Evolutionary conservation across 2,113 vertebrate genomes (phyloP).

Genomic region (Tinamus guttatus): DNA sequence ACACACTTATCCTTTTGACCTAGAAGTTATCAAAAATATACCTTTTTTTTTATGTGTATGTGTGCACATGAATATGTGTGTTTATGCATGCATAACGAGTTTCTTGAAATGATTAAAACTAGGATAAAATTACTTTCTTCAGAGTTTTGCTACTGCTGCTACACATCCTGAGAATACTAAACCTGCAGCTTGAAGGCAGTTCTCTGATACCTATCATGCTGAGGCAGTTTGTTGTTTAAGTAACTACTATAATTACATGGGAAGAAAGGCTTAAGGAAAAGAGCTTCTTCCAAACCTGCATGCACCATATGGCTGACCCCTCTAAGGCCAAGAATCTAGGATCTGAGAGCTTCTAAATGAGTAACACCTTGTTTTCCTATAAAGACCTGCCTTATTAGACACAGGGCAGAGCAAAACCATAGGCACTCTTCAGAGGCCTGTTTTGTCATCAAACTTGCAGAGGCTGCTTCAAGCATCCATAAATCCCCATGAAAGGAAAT

Average conservation of each 20-base stretch:
- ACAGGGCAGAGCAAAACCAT: neutral
- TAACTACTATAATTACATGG: neutral
- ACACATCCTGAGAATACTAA: neutral
- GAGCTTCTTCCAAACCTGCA: neutral
- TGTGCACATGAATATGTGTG: neutral
- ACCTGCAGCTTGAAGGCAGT: neutral
- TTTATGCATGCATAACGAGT: neutral
- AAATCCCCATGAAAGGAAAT: neutral
- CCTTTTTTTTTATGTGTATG: no score
- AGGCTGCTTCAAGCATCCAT: neutral
- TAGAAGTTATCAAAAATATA: neutral
- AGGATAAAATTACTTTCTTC: neutral
- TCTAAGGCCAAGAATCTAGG: neutral
- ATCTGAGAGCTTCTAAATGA: neutral
- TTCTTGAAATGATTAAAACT: neutral
- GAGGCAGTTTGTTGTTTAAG: neutral
- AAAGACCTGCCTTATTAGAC: neutral
- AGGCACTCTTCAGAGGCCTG: fast-evolving
- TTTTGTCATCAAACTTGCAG: neutral
- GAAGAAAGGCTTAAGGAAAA: neutral
- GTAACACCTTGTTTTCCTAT: neutral
- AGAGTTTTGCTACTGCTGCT: neutral
- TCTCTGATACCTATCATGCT: neutral
- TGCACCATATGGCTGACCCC: neutral
- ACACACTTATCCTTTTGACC: neutral